A percentile compares a stretch with the other conserved stretches of the same genome.
Conservation (phyloP, 2,888 invertebrate species). For the Labia minor region DNA sequence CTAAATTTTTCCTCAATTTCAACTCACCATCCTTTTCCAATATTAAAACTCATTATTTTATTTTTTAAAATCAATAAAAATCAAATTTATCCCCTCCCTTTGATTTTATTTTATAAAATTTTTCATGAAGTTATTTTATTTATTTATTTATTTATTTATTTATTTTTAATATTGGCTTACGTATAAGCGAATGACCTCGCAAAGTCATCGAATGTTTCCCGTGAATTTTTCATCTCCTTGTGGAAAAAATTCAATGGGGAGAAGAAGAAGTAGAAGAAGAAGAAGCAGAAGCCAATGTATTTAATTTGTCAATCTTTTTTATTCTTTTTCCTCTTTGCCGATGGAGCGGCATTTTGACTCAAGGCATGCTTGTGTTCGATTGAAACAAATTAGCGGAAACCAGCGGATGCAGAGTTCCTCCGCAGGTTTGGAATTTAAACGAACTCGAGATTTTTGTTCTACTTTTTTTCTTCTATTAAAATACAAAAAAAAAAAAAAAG, state of each 20-base stretch:
- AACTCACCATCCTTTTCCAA: no score
- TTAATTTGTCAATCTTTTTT: slow-evolving; percentile 2
- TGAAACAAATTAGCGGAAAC: slow-evolving; percentile 13
- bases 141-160: no score
- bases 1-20: no score
- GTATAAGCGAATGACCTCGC: no score
- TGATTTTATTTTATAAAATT: no score
- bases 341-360: background rate
- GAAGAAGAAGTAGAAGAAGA: no score
- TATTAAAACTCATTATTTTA: no score
- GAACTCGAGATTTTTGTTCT: background rate
- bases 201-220: background rate
- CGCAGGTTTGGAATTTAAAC: background rate
- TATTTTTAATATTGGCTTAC: no score
- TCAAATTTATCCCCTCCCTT: no score
- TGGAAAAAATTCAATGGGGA: no score
- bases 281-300: background rate
- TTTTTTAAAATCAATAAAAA: no score
- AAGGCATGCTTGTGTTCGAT: background rate
- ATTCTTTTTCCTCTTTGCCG: background rate
- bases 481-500: background rate
- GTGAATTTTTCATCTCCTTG: background rate
- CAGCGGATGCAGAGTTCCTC: background rate
- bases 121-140: no score
- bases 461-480: background rate